A percentile compares a stretch with the other conserved stretches of the same genome.
These are phyloP conservation scores for Altica lythri DNA, from an alignment of 2,888 invertebrate species.

Conservation along the genomic window DNA sequence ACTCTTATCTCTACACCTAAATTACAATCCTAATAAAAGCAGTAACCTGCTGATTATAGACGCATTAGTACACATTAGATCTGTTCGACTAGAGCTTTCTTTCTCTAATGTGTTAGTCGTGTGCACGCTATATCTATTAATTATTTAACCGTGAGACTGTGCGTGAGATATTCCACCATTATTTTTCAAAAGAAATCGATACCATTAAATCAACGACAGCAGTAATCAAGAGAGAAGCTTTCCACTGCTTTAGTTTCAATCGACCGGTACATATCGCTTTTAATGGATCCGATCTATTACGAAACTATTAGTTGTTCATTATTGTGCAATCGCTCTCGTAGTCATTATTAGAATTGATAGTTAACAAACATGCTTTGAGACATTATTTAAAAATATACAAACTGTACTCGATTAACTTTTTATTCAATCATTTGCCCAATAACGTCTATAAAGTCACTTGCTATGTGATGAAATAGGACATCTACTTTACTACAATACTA, in stretches of 20 bases:
- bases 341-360: no score
- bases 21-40: conserved; percentile 41
- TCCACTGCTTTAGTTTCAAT: conserved; percentile 25
- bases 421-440: no score
- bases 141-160: conserved; percentile 36
- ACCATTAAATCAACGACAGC: conserved; percentile 34
- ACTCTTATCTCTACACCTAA: conserved; percentile 35
- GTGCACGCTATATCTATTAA: conserved; percentile 43
- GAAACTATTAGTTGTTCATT: conserved; percentile 19
- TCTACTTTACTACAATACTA: no score
- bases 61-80: conserved; percentile 44
- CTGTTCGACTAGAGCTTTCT: conserved; percentile 34
- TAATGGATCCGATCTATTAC: conserved; percentile 25
- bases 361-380: no score
- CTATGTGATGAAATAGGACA: no score
- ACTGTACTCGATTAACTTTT: no score
- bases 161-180: conserved; percentile 36
- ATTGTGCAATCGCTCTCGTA: no score
- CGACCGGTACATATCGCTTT: conserved; percentile 25
- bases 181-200: conserved; percentile 35
- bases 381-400: no score
- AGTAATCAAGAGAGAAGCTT: conserved; percentile 30
- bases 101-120: conserved; percentile 40
- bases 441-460: no score
- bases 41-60: conserved; percentile 44